Evolutionary conservation across 2,113 vertebrate genomes (phyloP), one percentile per base, ranked within the genome.

Genomic region (Eudyptes chrysolophus): DNA sequence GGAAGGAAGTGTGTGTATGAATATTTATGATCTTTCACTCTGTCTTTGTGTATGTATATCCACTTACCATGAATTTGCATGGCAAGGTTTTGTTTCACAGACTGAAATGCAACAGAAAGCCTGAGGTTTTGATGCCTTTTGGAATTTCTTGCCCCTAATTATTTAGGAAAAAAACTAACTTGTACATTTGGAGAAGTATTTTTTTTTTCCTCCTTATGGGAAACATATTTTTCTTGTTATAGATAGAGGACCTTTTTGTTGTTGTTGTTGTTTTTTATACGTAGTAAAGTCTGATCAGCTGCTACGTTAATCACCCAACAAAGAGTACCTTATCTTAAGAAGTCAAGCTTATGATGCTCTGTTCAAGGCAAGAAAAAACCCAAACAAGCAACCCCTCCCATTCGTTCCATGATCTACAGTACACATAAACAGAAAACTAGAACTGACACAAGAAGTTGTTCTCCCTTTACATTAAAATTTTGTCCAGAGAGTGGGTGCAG

Each of bases 231-330:
- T 74, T 65, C 26, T 55, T 44, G 4, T 64, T 13, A 15, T 10
- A 82, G 3, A 79, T 5, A 75, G 9, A 64, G 27, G 22, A 84
- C 4, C 11, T 84, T 93, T 87, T 74, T 97, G 74, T 95, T 96
- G 87, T 81, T 97, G 93, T 87, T 97, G 80, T 89, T 93, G 71
- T 51, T 88, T 54, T 61, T 65, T 44, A 30, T 36, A 60, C 38
- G 46, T 4, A 42, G 36, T 34, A 9, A 76, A 87, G 30, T 84
- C 34, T 75, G 42, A 78, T 32, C 32, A 88, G 42, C 32, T 85
- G 58, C 1, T 40, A 57, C 61, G 25, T 52, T 72, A 48, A 77
- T 70, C 19, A 54, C 22, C 5, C 66, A 83, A 6, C 14, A 42
- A 80, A 62, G 30, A 32, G 9, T 4, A 54, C 8, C 18, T n/a